Evolutionary conservation across 2,113 vertebrate species (phyloP).

Genomic region (Nansenia antarctica): DNA sequence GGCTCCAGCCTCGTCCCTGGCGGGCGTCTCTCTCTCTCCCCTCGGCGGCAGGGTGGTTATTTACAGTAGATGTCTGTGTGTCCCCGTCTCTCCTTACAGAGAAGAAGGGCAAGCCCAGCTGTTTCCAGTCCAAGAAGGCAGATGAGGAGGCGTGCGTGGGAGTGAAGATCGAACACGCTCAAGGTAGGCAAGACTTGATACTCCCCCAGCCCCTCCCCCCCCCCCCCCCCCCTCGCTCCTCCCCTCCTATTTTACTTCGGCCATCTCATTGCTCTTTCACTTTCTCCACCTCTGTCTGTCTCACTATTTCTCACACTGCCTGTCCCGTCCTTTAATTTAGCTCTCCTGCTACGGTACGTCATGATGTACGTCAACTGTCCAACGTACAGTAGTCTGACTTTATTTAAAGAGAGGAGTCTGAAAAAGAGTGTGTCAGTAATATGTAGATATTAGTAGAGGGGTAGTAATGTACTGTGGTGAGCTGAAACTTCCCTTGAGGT

Average conservation of each 20-base stretch:
- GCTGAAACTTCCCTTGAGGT: background rate
- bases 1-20: slow-evolving; percentile 9
- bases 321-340: too few species aligned
- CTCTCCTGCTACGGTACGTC: too few species aligned
- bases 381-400: background rate
- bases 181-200: slow-evolving; percentile 47
- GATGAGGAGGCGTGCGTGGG: slow-evolving; percentile 72
- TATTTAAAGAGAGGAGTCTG: background rate
- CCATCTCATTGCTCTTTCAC: background rate
- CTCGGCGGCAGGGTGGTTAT: background rate
- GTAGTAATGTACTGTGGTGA: background rate
- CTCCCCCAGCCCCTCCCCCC: background rate
- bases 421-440: background rate
- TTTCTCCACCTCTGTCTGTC: background rate
- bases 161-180: slow-evolving; percentile 71
- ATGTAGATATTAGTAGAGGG: background rate
- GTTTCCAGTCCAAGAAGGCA: slow-evolving; percentile 57
- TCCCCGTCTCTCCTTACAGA: slow-evolving; percentile 55
- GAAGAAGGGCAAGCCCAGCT: slow-evolving; percentile 57
- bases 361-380: too few species aligned
- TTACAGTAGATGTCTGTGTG: too few species aligned
- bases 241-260: background rate
- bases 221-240: background rate
- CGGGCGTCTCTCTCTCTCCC: background rate
- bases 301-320: too few species aligned